Evolutionary conservation across 1,140 invertebrate species (phyloP).

Genomic region (Frieseomelitta varia): DNA sequence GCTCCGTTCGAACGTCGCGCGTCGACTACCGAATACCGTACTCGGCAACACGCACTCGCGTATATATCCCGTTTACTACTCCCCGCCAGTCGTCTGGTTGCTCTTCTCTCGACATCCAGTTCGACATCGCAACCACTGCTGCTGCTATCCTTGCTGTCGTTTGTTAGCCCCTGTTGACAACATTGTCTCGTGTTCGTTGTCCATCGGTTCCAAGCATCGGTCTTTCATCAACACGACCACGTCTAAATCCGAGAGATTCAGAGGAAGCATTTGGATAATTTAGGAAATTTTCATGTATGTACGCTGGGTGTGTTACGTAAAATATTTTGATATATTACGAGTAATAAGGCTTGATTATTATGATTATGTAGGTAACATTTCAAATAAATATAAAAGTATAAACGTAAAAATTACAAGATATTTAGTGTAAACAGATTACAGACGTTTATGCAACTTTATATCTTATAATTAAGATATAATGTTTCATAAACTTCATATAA

Average conservation of each 20-base stretch:
- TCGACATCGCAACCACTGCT: conserved; percentile 32
- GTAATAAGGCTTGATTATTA: background rate
- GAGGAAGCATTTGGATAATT: background rate
- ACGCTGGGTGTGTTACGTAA: background rate
- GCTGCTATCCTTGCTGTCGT: conserved; percentile 1
- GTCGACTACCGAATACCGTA: conserved; percentile 75
- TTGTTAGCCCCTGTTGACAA: background rate
- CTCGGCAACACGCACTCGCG: conserved; percentile 64
- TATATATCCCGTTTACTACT: conserved; percentile 71
- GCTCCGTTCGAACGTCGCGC: conserved; percentile 73
- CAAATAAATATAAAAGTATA: background rate
- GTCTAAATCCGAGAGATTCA: background rate
- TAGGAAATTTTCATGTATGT: background rate
- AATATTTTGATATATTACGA: too few relatives aligned
- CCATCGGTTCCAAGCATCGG: background rate
- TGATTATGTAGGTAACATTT: background rate
- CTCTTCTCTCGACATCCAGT: conserved; percentile 1
- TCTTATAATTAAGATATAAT: too few relatives aligned
- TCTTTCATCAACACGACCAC: background rate
- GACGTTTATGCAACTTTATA: too few relatives aligned
- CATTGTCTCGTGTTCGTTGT: background rate
- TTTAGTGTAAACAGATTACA: too few relatives aligned
- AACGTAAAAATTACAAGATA: too few relatives aligned
- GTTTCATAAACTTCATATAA: too few relatives aligned
- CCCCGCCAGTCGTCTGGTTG: conserved; percentile 27